A percentile compares a stretch with the other conserved stretches of the same genome.
Evolutionary conservation across 2,113 vertebrate species (phyloP).

Genomic region (Clarias macrocephalus): DNA sequence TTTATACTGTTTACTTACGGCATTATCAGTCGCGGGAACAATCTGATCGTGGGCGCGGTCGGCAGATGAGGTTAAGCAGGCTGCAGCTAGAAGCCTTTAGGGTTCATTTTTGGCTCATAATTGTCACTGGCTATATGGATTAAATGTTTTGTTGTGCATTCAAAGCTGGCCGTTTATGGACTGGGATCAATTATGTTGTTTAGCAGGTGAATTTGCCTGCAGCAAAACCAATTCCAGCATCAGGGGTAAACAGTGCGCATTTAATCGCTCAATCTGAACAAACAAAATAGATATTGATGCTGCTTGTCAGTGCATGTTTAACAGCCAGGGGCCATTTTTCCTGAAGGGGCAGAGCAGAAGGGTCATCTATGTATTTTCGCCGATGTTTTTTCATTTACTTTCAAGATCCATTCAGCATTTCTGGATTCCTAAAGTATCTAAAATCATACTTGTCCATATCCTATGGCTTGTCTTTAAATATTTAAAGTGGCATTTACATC

Average conservation of each 20-base stretch:
- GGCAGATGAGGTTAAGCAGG: conserved; percentile 39
- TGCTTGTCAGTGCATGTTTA: conserved; percentile 54
- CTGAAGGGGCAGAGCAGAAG: background rate
- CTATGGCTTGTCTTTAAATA: background rate
- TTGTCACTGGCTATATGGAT: conserved; percentile 48
- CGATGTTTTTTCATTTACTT: background rate
- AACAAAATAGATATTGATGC: conserved; percentile 63
- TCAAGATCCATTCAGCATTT: background rate
- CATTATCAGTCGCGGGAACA: conserved; percentile 36
- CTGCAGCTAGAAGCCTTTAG: conserved; percentile 33
- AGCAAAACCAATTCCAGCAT: conserved; percentile 57
- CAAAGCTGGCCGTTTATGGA: conserved; percentile 40
- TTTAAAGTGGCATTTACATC: background rate
- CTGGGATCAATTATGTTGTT: conserved; percentile 44
- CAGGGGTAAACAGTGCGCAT: conserved; percentile 54
- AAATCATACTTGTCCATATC: background rate
- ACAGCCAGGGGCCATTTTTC: conserved; percentile 19
- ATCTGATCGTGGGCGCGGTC: conserved; percentile 20
- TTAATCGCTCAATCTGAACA: conserved; percentile 56
- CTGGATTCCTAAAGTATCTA: background rate
- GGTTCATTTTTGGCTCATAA: conserved; percentile 46
- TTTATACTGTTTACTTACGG: conserved; percentile 14
- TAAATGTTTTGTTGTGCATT: conserved; percentile 50
- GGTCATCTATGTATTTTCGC: background rate
- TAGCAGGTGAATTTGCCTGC: conserved; percentile 42